Base-by-base conservation (phyloP, 1,140 invertebrate species). In the Drosophila pseudoananassae region DNA sequence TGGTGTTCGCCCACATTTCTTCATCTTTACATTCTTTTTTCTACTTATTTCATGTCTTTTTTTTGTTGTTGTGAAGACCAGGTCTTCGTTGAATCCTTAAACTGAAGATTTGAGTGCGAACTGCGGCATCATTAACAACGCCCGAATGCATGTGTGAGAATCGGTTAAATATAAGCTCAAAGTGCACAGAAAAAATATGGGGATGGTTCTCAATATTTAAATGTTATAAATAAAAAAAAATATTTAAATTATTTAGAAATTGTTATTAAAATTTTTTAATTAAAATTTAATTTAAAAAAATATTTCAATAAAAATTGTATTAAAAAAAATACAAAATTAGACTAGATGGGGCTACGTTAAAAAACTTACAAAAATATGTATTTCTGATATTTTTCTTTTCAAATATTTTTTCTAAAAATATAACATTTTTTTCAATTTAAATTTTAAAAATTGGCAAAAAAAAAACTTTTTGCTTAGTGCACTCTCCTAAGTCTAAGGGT, bases 61-160 rank as follows among this genome's bases (percentile, higher is more conserved):
- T 27, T 6, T 27, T 27, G 5, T 27, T 27, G 5, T 27, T 5
- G 25, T 27, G 5, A 27, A 27, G 6, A 27, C 38, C 46, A 46
- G 47, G 23, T 45, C 25, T 64, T 33, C 46, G 60, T 51, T 54
- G 60, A 65, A 53, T 65, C 47, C 64, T 12, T 61, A 65, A 64
- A 45, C 61, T 53, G 31, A n/a, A 46, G 65, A 54, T 43, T 49
- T 45, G 58, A 40, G 76, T 76, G 64, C 54, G 78, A 79, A 79
- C 54, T 71, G 71, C 55, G 10, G 58, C 65, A 70, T 71, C 52
- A 76, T 81, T 80, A 76, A 64, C 52, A 78, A 77, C 53, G 40
- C 74, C 43, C 38, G 7, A 10, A n/a, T 69, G 47, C 59, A 65
- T 53, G 40, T 33, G 49, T 14, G 49, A 46, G 61, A 53, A 65